phyloP scores from a whole-genome alignment of 2,888 invertebrate genomes.

The Lordiphosa andalusiaca region DNA sequence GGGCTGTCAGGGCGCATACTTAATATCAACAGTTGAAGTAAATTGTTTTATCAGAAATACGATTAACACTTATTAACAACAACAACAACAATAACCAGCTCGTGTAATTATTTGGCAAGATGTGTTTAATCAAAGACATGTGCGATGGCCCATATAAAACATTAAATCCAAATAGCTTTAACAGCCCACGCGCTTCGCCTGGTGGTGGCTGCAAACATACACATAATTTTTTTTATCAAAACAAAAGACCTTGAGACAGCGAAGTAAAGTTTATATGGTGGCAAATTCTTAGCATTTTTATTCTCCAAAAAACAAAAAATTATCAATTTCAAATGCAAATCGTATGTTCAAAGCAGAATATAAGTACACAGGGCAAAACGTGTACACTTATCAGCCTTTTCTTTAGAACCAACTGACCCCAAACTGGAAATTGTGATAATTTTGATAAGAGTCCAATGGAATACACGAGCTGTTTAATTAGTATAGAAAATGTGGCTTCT shows the following conservation, averaged over 20 bases:
- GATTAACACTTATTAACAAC: too few relatives aligned
- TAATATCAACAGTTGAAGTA: conserved; percentile 3
- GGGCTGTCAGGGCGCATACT: conserved; percentile 1
- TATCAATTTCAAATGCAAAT: conserved; percentile 4
- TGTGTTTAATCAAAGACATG: conserved; percentile 34
- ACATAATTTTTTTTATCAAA: conserved; percentile 11
- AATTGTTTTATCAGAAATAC: conserved; percentile 33
- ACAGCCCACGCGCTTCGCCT: too few relatives aligned
- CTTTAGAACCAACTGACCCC: conserved; percentile 34
- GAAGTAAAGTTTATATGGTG: too few relatives aligned
- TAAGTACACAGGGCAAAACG: background rate
- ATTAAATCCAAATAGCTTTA: background rate
- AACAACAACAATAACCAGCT: too few relatives aligned
- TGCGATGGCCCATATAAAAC: conserved; percentile 22
- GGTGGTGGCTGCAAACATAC: too few relatives aligned
- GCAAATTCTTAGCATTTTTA: too few relatives aligned
- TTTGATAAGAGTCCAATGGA: conserved; percentile 44
- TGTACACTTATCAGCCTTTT: conserved; percentile 25
- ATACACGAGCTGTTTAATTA: conserved; percentile 41
- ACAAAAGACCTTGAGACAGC: too few relatives aligned
- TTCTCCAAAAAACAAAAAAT: background rate
- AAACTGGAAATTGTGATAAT: conserved; percentile 45
- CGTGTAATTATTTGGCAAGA: conserved; percentile 16
- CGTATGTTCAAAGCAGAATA: conserved; percentile 1
- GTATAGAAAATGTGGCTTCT: conserved; percentile 21